Evolutionary conservation across 1,140 invertebrate genomes (phyloP).

Genomic region (Scaptodrosophila lebanonensis): DNA sequence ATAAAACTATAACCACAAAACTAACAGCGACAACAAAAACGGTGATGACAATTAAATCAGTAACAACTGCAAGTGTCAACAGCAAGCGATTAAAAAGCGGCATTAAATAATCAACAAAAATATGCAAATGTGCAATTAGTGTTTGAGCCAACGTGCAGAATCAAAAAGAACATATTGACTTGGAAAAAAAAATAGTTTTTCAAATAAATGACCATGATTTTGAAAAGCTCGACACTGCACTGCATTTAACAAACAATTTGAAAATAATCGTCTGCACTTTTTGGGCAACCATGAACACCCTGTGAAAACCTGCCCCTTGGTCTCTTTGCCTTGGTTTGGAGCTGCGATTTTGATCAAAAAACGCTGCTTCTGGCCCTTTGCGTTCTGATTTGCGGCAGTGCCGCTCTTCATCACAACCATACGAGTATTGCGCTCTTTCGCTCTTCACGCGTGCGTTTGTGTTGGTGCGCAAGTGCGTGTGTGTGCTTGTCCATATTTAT

Average conservation of each 20-base stretch:
- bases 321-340: constrained; percentile 37
- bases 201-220: not conserved
- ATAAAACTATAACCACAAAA: constrained; percentile 23
- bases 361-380: constrained; percentile 15
- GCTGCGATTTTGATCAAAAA: constrained; percentile 58
- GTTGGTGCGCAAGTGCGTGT: constrained; percentile 24
- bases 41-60: too few species aligned
- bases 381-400: constrained; percentile 45
- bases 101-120: constrained; percentile 1
- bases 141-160: not conserved
- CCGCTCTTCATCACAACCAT: constrained; percentile 28
- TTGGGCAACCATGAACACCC: constrained; percentile 39
- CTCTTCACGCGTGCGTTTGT: constrained; percentile 16
- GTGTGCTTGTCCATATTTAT: not conserved
- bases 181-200: not conserved
- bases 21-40: constrained; percentile 13
- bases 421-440: not conserved
- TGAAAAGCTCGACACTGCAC: not conserved
- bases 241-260: constrained; percentile 39
- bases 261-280: constrained; percentile 41
- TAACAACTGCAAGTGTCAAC: constrained; percentile 4
- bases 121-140: constrained; percentile 6
- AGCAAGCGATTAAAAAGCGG: constrained; percentile 30
- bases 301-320: constrained; percentile 28
- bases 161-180: constrained; percentile 1